Evolutionary conservation across 2,888 invertebrate species (phyloP).

Genomic region (Sinopyrophorus schimmeli): DNA sequence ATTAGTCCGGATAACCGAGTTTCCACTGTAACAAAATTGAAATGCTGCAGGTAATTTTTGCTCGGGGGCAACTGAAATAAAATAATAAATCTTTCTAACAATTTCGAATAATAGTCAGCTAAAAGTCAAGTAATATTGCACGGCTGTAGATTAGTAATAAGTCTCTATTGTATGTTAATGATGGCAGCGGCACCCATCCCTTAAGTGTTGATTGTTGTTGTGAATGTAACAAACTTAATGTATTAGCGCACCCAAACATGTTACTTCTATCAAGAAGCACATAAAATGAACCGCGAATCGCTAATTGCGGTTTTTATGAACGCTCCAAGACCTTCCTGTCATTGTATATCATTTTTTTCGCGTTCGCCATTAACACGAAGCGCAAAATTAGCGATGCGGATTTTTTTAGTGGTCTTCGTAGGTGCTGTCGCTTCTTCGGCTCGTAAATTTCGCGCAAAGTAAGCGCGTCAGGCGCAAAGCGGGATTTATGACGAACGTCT

Average conservation of each 20-base stretch:
- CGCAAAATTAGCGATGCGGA: too few relatives aligned
- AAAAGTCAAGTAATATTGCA: conserved; percentile 37
- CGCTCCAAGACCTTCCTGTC: conserved; percentile 3
- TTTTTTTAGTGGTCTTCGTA: too few relatives aligned
- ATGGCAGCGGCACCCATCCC: conserved; percentile 39
- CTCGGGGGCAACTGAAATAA: too few relatives aligned
- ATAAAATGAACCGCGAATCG: conserved; percentile 10
- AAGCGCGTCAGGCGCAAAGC: too few relatives aligned
- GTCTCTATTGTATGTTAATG: conserved; percentile 44
- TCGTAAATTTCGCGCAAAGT: too few relatives aligned
- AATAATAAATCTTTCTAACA: conserved; percentile 16
- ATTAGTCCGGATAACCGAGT: background rate
- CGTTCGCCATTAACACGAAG: too few relatives aligned
- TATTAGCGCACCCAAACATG: conserved; percentile 25
- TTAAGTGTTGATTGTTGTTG: conserved; percentile 30
- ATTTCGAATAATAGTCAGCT: conserved; percentile 22
- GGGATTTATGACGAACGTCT: too few relatives aligned
- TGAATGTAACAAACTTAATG: conserved; percentile 27
- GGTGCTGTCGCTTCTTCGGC: too few relatives aligned
- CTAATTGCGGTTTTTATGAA: conserved; percentile 15
- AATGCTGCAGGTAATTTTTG: background rate
- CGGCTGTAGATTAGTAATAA: conserved; percentile 45
- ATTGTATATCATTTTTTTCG: too few relatives aligned
- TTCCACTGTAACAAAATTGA: background rate
- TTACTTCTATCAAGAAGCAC: conserved; percentile 11